These are phyloP conservation scores for Prostheceraeus crozeri DNA, from an alignment of 2,888 invertebrate species.

Conservation along the genomic window DNA sequence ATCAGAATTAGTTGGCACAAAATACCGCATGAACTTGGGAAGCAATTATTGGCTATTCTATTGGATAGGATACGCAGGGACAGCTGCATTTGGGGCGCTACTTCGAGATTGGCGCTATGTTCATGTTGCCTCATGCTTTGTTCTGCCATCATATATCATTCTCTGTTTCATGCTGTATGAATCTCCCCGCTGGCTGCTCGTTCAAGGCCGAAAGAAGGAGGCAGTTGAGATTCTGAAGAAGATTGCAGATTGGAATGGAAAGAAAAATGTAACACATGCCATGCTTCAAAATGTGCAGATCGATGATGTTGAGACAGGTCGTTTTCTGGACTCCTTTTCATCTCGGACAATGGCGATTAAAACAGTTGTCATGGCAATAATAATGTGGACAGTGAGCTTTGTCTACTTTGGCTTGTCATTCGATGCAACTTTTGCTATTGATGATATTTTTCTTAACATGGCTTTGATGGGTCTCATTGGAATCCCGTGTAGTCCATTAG, in stretches of 20 bases:
- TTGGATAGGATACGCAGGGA: conserved; percentile 30
- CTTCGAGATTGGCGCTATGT: conserved; percentile 20
- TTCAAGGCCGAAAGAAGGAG: conserved; percentile 16
- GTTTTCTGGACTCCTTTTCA: conserved; percentile 21
- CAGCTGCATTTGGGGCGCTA: conserved; percentile 8
- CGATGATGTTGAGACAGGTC: too few species aligned
- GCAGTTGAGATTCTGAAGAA: neutral
- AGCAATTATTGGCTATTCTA: conserved; percentile 32
- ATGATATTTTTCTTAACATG: conserved; percentile 32
- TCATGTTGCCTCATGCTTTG: conserved; percentile 9
- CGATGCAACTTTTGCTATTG: conserved; percentile 11
- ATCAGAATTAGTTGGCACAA: neutral
- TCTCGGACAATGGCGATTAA: conserved; percentile 21
- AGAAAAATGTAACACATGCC: too few species aligned
- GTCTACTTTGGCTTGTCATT: conserved; percentile 29
- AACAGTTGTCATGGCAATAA: neutral
- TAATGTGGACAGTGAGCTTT: conserved; percentile 9
- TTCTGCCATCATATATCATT: conserved; percentile 23
- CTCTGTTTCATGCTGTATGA: conserved; percentile 30
- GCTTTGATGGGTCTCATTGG: conserved; percentile 28
- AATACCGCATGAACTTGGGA: conserved; percentile 22
- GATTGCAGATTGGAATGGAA: conserved; percentile 18
- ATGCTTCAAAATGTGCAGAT: too few species aligned
- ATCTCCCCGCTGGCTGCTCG: conserved; percentile 33
- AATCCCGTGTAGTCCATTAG: conserved; percentile 6